These are phyloP conservation scores for Pempheris klunzingeri DNA, from an alignment of 2,797 vertebrate genomes.

Conservation along the genomic window DNA sequence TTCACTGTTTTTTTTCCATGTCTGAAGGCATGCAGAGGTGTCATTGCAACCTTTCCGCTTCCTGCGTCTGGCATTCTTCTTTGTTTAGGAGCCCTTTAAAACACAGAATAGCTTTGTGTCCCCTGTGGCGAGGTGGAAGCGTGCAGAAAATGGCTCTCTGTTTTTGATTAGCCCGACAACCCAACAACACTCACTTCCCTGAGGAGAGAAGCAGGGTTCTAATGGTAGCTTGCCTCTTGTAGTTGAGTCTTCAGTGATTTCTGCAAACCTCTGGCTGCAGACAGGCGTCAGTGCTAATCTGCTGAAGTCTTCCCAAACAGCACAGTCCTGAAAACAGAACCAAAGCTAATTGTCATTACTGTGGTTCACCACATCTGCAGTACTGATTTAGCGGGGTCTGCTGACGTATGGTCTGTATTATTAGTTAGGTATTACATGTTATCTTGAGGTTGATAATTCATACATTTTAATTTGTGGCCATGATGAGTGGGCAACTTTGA, in stretches of 20 bases:
- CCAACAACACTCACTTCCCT: constrained; percentile 58
- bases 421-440: constrained; percentile 72
- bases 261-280: constrained; percentile 67
- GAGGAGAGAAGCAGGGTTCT: constrained; percentile 57
- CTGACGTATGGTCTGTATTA: constrained; percentile 72
- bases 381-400: constrained; percentile 60
- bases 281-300: constrained; percentile 73
- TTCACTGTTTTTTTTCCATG: constrained; percentile 63
- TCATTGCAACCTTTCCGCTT: constrained; percentile 71
- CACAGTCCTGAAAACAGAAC: constrained; percentile 64
- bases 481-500: constrained; percentile 76
- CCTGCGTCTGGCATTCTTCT: constrained; percentile 81
- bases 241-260: constrained; percentile 50
- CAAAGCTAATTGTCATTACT: constrained; percentile 71
- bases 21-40: constrained; percentile 76
- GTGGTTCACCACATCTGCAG: constrained; percentile 79
- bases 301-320: constrained; percentile 53
- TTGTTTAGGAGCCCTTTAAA: constrained; percentile 76
- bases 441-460: constrained; percentile 79
- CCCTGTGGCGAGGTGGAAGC: constrained; percentile 74
- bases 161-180: constrained; percentile 84
- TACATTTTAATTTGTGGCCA: constrained; percentile 79
- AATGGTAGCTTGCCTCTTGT: constrained; percentile 59
- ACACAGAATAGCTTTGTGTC: constrained; percentile 90
- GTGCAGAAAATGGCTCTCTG: constrained; percentile 81